These are phyloP conservation scores for Samia ricini DNA, from an alignment of 1,140 invertebrate genomes.

Conservation along the genomic window DNA sequence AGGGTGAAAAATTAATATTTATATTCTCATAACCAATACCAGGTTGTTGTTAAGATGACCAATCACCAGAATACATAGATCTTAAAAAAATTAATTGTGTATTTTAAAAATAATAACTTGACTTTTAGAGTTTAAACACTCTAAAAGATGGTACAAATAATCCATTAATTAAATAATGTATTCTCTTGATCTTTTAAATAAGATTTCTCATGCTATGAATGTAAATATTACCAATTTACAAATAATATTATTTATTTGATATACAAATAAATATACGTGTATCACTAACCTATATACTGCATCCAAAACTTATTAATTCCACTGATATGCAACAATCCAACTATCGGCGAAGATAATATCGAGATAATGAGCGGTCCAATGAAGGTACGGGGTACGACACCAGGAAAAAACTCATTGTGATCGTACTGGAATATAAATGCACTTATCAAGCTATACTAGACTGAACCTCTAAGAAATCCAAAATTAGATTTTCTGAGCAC, in stretches of 20 bases:
- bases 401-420: constrained; percentile 96
- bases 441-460: constrained; percentile 39
- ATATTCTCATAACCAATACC: no score
- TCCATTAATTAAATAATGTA: no score
- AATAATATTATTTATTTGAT: constrained; percentile 14
- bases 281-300: constrained; percentile 92
- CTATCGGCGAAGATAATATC: constrained; percentile 86
- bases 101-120: no score
- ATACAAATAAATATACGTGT: neutral
- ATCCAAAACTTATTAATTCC: constrained; percentile 91
- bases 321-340: constrained; percentile 82
- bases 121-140: no score
- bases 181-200: no score
- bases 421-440: constrained; percentile 90
- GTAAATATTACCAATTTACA: neutral
- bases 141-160: no score
- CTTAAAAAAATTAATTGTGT: no score
- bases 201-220: neutral
- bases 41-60: no score
- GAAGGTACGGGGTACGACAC: constrained; percentile 98
- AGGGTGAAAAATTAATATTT: no score
- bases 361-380: constrained; percentile 94
- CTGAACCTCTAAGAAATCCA: constrained; percentile 51
- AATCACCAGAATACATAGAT: no score
- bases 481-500: constrained; percentile 80